A percentile compares a stretch with the other conserved stretches of the same genome.
These are phyloP conservation scores for Drosophila obscura DNA, from an alignment of 1,140 invertebrate species.

Conservation along the genomic window DNA sequence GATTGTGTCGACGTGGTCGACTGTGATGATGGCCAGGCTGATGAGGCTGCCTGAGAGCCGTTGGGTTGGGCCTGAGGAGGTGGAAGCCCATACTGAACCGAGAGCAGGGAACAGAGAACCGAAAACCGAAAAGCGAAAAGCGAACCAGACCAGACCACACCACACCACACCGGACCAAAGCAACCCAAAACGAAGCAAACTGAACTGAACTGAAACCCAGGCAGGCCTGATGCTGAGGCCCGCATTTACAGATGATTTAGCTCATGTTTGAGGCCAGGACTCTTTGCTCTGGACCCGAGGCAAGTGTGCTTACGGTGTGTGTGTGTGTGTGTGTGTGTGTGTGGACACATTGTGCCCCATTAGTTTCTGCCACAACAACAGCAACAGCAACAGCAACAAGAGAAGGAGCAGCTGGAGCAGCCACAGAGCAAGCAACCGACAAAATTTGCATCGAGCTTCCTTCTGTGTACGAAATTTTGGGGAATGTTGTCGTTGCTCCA, in stretches of 20 bases:
- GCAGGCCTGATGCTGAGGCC: conserved; percentile 40
- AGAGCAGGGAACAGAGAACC: no score
- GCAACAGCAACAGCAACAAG: conserved; percentile 18
- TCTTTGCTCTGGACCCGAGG: conserved; percentile 41
- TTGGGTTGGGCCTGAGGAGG: no score
- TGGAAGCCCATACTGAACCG: neutral
- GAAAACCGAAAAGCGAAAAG: no score
- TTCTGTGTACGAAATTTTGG: conserved; percentile 49
- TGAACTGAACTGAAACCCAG: conserved; percentile 15
- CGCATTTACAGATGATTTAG: conserved; percentile 82
- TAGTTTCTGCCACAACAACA: conserved; percentile 71
- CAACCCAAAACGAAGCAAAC: conserved; percentile 3
- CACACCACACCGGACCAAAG: neutral
- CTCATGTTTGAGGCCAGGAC: conserved; percentile 77
- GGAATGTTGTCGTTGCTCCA: conserved; percentile 24
- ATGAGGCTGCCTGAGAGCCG: conserved; percentile 18
- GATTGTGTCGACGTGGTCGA: conserved; percentile 51
- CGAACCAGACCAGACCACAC: no score
- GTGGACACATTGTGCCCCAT: conserved; percentile 82
- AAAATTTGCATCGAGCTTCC: conserved; percentile 73
- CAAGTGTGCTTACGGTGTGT: conserved; percentile 2
- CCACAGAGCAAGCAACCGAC: conserved; percentile 8
- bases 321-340: conserved; percentile 30
- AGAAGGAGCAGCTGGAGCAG: conserved; percentile 25
- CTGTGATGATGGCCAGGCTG: conserved; percentile 41